Base-by-base conservation (phyloP, 2,888 invertebrate genomes). In the Pyrgus malvae region DNA sequence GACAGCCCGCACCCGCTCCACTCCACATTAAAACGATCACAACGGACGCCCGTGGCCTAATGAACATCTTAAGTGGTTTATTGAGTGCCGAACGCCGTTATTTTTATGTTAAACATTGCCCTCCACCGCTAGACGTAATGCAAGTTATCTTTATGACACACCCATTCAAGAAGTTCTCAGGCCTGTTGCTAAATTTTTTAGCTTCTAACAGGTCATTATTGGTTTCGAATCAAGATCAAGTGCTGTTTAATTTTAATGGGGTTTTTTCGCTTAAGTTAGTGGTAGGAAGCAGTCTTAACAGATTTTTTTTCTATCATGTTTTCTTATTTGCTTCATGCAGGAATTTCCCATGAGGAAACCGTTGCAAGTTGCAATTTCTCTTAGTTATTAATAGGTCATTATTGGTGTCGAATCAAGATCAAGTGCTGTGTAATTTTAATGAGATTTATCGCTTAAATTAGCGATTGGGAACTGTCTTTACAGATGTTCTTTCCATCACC, bases 1-100 rank as follows among this genome's bases (percentile, higher is more conserved):
- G 63, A 67, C 64, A 57, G 55, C 57, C 60, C 59, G 69, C 69
- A 63, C 62, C 67, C 70, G 66, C 70, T 66, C 64, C 73, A 71
- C 76, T 74, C 69, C 74, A 76, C 80, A 86, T 86, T 85, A 85
- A 84, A 85, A 74, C 82, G 78, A 86, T 80, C 82, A 80, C 78
- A 77, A 72, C 76, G 74, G 78, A 79, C 76, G 73, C 75, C 74
- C 44, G 44, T 51, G 42, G 51, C 27, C 81, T 85, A 87, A 88
- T 86, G 84, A 87, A 80, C 77, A 64, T 78, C 80, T 87, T 87
- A 83, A 89, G 89, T 89, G 89, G 80, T 83, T 81, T 83, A 87
- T 83, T 79, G 82, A 89, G 87, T 87, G 89, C 74, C 74, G 78
- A 81, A 78, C 76, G 83, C 83, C 83, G 81, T 86, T 87, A 87